Percentiles rank a stretch among this genome's conserved stretches.
These are phyloP conservation scores for Piprites chloris DNA, from an alignment of 2,113 vertebrate genomes.

Conservation along the genomic window DNA sequence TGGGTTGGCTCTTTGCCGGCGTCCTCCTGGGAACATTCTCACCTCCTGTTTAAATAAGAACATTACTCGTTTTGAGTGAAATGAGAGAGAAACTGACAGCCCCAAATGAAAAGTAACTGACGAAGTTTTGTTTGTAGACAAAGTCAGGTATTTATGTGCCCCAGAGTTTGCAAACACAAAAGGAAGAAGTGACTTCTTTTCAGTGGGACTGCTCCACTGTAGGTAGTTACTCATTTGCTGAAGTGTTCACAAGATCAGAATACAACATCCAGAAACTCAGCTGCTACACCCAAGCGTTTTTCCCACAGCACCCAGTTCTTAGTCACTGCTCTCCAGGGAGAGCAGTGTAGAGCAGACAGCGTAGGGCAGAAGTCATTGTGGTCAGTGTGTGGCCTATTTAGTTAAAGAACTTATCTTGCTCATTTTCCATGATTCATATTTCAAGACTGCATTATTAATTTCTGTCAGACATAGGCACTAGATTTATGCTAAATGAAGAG, in stretches of 20 bases:
- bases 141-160: not conserved
- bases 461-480: not conserved
- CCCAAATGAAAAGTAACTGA: not conserved
- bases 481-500: not conserved
- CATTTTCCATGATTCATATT: conserved; percentile 13
- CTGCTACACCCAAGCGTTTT: not conserved
- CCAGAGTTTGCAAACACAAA: not conserved
- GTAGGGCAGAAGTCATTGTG: not conserved
- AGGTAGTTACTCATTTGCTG: not conserved
- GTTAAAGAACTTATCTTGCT: not conserved
- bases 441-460: not conserved
- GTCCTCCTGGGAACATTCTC: not conserved
- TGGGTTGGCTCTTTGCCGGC: not conserved
- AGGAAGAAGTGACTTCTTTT: not conserved
- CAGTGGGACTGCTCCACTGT: not conserved
- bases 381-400: not conserved
- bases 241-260: not conserved
- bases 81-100: not conserved
- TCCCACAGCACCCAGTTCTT: conserved; percentile 1
- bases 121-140: not conserved
- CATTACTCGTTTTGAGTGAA: not conserved
- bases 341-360: not conserved
- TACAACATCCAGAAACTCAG: not conserved
- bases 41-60: not conserved
- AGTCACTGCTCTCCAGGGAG: not conserved